phyloP scores from a whole-genome alignment of 2,797 vertebrate species.

The Buceros bicornis region DNA sequence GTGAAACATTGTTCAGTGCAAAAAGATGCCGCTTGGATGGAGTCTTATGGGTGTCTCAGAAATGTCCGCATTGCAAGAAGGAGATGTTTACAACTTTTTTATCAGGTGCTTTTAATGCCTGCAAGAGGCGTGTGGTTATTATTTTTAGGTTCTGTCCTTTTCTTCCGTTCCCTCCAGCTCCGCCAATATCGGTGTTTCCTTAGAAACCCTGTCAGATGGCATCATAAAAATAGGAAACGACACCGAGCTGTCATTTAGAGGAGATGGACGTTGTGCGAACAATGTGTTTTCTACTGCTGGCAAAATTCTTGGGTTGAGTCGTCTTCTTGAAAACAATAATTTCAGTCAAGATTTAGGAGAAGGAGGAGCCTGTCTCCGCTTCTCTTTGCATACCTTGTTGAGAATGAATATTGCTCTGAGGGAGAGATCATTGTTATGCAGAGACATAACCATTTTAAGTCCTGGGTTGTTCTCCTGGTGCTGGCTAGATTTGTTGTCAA shows the following conservation, averaged over 20 bases:
- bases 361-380: background rate
- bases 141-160: slow-evolving; percentile 63
- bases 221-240: background rate
- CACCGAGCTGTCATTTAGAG: background rate
- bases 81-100: background rate
- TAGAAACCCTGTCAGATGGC: slow-evolving; percentile 45
- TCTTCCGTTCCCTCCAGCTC: background rate
- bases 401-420: background rate
- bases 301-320: background rate
- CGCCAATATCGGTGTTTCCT: slow-evolving; percentile 33
- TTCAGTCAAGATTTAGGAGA: background rate
- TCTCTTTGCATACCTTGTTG: background rate
- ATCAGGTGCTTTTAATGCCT: background rate
- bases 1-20: rapidly evolving
- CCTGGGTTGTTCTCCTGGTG: background rate
- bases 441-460: background rate
- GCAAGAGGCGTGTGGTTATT: background rate
- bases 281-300: background rate
- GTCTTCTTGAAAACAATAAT: background rate
- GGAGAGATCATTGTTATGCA: background rate
- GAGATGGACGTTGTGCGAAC: background rate
- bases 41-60: background rate
- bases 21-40: background rate
- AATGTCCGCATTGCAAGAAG: background rate
- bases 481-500: slow-evolving; percentile 6